phyloP scores from a whole-genome alignment of 2,113 vertebrate species.

The Colinus virginianus region DNA sequence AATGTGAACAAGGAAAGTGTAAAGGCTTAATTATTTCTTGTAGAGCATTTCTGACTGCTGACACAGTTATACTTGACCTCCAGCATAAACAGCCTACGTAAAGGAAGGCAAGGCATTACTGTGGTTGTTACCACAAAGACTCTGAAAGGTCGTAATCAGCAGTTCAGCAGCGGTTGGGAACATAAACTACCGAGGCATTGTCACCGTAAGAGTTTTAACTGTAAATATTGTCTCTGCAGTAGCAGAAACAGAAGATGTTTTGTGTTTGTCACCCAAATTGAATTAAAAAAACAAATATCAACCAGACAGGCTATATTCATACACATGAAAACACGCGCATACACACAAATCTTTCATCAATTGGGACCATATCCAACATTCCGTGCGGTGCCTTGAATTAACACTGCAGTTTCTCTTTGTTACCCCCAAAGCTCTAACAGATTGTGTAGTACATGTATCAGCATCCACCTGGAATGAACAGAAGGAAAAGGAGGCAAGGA shows the following conservation, averaged over 20 bases:
- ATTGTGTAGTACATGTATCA: not conserved
- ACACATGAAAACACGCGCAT: not conserved
- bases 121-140: not conserved
- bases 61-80: not conserved
- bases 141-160: not conserved
- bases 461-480: not conserved
- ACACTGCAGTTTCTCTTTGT: not conserved
- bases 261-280: not conserved
- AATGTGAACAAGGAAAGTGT: not conserved
- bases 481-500: not conserved
- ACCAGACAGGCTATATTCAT: not conserved
- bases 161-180: constrained; percentile 9
- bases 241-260: constrained; percentile 9
- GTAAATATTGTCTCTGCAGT: constrained; percentile 20
- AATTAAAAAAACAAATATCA: not conserved
- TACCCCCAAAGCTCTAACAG: constrained; percentile 1
- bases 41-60: not conserved
- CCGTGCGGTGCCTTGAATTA: not conserved
- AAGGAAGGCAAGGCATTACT: not conserved
- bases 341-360: not conserved
- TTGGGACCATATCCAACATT: not conserved
- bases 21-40: not conserved
- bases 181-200: not conserved
- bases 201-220: not conserved
- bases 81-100: not conserved